Evolutionary conservation across 2,113 vertebrate species (phyloP).

Genomic region (Pungitius pungitius): DNA sequence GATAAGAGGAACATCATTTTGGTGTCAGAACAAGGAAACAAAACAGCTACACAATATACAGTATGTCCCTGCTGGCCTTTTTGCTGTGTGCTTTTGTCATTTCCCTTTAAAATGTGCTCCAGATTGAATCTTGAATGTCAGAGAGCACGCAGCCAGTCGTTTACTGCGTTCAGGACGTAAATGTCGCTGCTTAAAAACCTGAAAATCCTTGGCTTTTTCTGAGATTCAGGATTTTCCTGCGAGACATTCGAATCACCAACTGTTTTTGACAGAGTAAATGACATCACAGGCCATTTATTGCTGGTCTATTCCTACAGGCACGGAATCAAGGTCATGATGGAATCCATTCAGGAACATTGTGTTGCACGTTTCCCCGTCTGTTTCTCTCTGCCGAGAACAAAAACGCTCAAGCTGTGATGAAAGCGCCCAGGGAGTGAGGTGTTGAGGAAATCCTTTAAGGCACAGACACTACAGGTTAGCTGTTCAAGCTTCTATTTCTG

Average conservation of each 20-base stretch:
- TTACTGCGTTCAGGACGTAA: not conserved
- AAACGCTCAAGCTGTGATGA: not conserved
- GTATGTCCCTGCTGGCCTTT: not conserved
- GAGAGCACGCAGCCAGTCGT: not conserved
- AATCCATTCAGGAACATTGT: not conserved
- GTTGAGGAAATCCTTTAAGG: not conserved
- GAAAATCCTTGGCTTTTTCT: not conserved
- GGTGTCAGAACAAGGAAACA: not conserved
- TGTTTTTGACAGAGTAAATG: not conserved
- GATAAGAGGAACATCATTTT: constrained; percentile 1
- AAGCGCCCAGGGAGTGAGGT: not conserved
- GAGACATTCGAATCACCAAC: not conserved
- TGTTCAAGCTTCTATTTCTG: not conserved
- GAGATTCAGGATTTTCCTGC: not conserved
- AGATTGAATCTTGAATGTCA: constrained; percentile 12
- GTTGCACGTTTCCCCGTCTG: not conserved
- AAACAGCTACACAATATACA: not conserved
- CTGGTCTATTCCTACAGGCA: not conserved
- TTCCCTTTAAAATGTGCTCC: not conserved
- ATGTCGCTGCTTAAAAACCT: not conserved
- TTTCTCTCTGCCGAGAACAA: not conserved
- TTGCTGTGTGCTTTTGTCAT: not conserved
- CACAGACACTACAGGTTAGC: not conserved
- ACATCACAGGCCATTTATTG: not conserved
- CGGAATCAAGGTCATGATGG: not conserved